Evolutionary conservation across 2,888 invertebrate species (phyloP), one percentile per base, ranked within the genome.

Genomic region (Ommatoiulus sabulosus): DNA sequence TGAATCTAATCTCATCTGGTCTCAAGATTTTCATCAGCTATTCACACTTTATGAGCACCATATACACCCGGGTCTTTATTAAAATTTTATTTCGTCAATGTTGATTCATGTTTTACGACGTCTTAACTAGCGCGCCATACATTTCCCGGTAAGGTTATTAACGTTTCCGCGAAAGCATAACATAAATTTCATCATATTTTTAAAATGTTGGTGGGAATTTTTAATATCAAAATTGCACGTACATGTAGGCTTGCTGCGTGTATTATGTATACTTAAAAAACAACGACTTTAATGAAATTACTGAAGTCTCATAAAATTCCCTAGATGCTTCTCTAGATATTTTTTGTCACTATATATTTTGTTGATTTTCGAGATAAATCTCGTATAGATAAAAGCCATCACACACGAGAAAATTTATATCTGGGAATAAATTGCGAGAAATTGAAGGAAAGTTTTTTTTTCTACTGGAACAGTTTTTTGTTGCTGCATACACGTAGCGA

Each of bases 1-100:
- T 24, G 24, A 72, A 72, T 24, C 10, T 24, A 6, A 24, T 72
- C 24, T 72, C 10, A 72, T 72, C 24, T 24, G 8, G 72, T 10
- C 72, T 72, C 72, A 72, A 72, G 72, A 72, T 72, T 72, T 72
- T 10, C 72, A 24, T 72, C 72, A 24, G 72, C 24, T 72, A 24
- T 24, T 24, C 72, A 72, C 72, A 8, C 24, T 72, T 72, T 24
- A 72, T 24, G 72, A 24, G 24, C 72, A 72, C 24, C 24, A 24
- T 8, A 24, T 24, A 72, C 72, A 17, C 52, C 7, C 10, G 10
- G 72, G 24, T 72, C 24, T 72, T 5, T 10, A 72, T 24, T 72
- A 72, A 52, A 24, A 10, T 72, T 24, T 72, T 15, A 4, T 15
- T 8, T 72, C 24, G 24, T 52, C 24, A 72, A 24, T 72, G 72